Percentiles rank a stretch among this genome's conserved stretches.
Evolutionary conservation across 2,888 invertebrate genomes (phyloP).

Genomic region (Ectobius pallidus): DNA sequence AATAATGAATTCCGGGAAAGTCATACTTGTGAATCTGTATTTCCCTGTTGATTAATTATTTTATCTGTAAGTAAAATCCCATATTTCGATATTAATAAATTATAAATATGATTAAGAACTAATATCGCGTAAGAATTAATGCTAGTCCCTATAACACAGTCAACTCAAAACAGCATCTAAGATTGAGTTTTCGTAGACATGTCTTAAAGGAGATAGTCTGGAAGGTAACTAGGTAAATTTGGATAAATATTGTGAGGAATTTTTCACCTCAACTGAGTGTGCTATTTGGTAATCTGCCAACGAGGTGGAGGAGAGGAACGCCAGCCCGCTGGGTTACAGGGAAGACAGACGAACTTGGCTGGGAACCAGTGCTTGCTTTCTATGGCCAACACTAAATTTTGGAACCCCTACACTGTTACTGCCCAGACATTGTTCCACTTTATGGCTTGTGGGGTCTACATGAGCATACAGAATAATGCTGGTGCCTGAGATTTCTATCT

Average conservation of each 20-base stretch:
- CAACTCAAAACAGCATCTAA: too few relatives aligned
- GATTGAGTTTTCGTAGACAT: too few relatives aligned
- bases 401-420: background rate
- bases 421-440: slow-evolving; percentile 11
- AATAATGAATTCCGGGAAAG: too few relatives aligned
- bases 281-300: slow-evolving; percentile 5
- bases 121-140: too few relatives aligned
- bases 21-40: too few relatives aligned
- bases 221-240: too few relatives aligned
- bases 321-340: background rate
- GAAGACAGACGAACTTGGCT: slow-evolving; percentile 21
- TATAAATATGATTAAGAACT: too few relatives aligned
- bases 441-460: background rate
- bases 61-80: too few relatives aligned
- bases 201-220: too few relatives aligned
- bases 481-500: background rate
- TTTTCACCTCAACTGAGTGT: background rate
- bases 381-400: slow-evolving; percentile 20
- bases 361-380: slow-evolving; percentile 16
- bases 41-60: too few relatives aligned
- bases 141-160: too few relatives aligned
- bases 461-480: background rate
- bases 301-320: background rate
- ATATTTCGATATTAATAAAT: too few relatives aligned
- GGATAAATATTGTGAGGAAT: background rate